phyloP scores from a whole-genome alignment of 1,140 invertebrate species.

The Pachyrhynchus sulphureomaculatus region DNA sequence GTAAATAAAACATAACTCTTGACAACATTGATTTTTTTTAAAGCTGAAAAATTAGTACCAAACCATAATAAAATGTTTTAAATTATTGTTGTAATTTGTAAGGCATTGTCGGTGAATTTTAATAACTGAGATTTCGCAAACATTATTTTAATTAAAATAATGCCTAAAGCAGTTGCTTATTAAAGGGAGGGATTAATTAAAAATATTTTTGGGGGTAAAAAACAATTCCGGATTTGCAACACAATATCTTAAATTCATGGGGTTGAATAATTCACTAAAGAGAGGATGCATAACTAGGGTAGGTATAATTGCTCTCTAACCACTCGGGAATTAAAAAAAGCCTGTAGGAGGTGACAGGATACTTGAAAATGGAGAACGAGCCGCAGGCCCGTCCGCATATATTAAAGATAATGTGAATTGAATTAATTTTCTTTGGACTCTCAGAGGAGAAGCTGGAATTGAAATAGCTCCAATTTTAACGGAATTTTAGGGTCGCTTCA shows the following conservation, averaged over 20 bases:
- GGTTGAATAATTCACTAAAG: constrained; percentile 28
- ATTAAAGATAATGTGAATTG: constrained; percentile 33
- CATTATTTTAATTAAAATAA: no score
- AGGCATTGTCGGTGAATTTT: no score
- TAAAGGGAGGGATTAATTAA: constrained; percentile 5
- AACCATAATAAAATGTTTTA: no score
- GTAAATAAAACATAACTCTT: no score
- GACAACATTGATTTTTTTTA: no score
- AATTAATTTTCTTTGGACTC: constrained; percentile 31
- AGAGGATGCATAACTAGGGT: constrained; percentile 23
- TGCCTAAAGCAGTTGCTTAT: no score
- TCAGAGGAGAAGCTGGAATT: constrained; percentile 22
- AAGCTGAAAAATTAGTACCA: no score
- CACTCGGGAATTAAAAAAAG: constrained; percentile 27
- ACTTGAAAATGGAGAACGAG: constrained; percentile 30
- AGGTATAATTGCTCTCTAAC: constrained; percentile 30
- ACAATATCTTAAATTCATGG: constrained; percentile 29
- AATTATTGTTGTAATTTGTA: no score
- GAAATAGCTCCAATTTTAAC: constrained; percentile 28
- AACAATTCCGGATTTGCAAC: constrained; percentile 22
- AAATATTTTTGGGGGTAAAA: constrained; percentile 2
- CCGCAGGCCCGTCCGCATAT: constrained; percentile 23
- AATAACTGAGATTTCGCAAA: no score
- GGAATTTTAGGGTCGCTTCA: constrained; percentile 5
- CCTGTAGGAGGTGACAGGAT: constrained; percentile 29